Evolutionary conservation across 2,797 vertebrate genomes (phyloP).

Genomic region (Erethizon dorsatum): DNA sequence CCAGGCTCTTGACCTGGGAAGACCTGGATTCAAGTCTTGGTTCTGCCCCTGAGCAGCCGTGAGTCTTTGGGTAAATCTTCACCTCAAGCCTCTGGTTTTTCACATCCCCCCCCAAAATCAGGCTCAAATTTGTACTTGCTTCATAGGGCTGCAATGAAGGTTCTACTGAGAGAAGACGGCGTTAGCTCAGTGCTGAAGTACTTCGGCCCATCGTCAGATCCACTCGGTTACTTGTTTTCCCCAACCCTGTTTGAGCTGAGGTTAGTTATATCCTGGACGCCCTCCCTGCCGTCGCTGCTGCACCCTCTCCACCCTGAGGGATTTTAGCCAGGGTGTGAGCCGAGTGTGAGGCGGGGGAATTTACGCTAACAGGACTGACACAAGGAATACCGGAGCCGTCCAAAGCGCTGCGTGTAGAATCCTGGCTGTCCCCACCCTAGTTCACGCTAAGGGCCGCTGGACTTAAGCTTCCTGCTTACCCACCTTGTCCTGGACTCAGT

Average conservation of each 20-base stretch:
- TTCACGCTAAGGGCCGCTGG: not conserved
- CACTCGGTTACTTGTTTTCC: not conserved
- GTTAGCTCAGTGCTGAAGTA: not conserved
- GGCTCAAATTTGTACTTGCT: conserved; percentile 6
- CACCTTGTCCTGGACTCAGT: not conserved
- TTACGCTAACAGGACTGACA: not conserved
- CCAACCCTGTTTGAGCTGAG: not conserved
- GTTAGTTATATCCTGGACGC: not conserved
- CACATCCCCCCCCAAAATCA: not conserved
- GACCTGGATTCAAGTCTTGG: not conserved
- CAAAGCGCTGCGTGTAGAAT: not conserved
- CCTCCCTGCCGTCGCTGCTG: no score
- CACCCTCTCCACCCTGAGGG: not conserved
- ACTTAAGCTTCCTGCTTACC: not conserved
- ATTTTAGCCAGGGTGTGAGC: not conserved
- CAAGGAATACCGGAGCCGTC: not conserved
- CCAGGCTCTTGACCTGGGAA: not conserved
- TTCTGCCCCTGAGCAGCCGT: not conserved
- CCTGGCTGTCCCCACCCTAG: not conserved
- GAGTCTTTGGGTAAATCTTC: not conserved
- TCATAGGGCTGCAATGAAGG: not conserved
- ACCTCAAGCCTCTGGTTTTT: not conserved
- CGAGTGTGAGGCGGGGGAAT: not conserved
- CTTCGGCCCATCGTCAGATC: not conserved
- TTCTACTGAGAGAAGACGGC: not conserved